Evolutionary conservation across 1,140 invertebrate species (phyloP).

Genomic region (Papilio glaucus): DNA sequence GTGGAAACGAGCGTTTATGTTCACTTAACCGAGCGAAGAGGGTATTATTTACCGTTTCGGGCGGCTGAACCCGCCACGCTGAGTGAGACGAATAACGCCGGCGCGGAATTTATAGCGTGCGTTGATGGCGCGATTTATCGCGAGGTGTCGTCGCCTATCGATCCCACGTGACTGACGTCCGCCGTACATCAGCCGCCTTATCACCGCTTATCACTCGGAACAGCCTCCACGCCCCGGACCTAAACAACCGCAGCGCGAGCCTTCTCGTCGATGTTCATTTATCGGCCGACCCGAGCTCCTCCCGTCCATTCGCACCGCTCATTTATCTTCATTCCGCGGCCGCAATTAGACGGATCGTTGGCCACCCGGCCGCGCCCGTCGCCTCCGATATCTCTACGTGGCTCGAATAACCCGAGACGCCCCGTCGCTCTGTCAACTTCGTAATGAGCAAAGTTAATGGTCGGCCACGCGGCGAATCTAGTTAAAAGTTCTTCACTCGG

Average conservation of each 20-base stretch:
- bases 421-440: slow-evolving; percentile 76
- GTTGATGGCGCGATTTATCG: slow-evolving; percentile 82
- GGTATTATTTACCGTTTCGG: slow-evolving; percentile 83
- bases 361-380: slow-evolving; percentile 69
- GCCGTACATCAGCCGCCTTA: slow-evolving; percentile 80
- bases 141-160: slow-evolving; percentile 79
- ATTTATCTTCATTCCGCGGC: slow-evolving; percentile 85
- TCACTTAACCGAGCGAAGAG: slow-evolving; percentile 83
- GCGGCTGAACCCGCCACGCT: slow-evolving; percentile 77
- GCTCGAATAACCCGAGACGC: slow-evolving; percentile 70
- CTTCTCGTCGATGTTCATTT: slow-evolving; percentile 57
- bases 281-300: slow-evolving; percentile 59
- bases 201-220: slow-evolving; percentile 70
- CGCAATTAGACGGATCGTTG: slow-evolving; percentile 87
- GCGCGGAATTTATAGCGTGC: slow-evolving; percentile 81
- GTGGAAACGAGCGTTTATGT: slow-evolving; percentile 83
- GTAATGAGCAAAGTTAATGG: slow-evolving; percentile 83
- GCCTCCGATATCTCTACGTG: slow-evolving; percentile 69
- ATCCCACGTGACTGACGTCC: slow-evolving; percentile 72
- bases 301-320: slow-evolving; percentile 81
- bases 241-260: slow-evolving; percentile 65
- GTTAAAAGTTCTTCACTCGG: slow-evolving; percentile 64
- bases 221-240: slow-evolving; percentile 44
- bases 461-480: slow-evolving; percentile 67
- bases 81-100: slow-evolving; percentile 81